Percentiles rank a stretch among this genome's conserved stretches.
Conservation (phyloP, 2,113 vertebrate species). For the Solea solea region DNA sequence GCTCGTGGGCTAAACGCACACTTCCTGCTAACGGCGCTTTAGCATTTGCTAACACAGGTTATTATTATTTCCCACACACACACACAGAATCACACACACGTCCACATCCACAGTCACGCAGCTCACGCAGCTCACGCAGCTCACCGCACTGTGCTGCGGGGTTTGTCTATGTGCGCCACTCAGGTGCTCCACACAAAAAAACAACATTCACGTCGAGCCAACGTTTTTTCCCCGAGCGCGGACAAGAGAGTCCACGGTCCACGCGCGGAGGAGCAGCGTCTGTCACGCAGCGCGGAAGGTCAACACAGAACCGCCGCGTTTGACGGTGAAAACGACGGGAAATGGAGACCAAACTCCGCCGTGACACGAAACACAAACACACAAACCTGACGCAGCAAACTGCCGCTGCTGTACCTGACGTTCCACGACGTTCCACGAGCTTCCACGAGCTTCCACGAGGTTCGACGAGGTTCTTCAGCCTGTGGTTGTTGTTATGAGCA, state of each 20-base stretch:
- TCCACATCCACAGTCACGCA: too few species aligned
- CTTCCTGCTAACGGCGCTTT: too few species aligned
- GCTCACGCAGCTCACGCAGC: too few species aligned
- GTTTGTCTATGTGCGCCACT: slow-evolving; percentile 25
- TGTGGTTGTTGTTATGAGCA: slow-evolving; percentile 18
- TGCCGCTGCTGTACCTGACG: slow-evolving; percentile 17
- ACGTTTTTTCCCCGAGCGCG: too few species aligned
- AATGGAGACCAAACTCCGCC: slow-evolving; percentile 1
- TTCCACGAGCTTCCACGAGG: too few species aligned
- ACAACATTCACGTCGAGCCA: not conserved
- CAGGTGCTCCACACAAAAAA: not conserved
- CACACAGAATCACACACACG: too few species aligned
- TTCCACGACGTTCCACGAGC: too few species aligned
- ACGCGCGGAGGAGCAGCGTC: not conserved
- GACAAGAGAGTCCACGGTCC: not conserved
- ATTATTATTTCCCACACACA: too few species aligned
- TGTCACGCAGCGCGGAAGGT: not conserved
- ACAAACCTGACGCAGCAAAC: too few species aligned
- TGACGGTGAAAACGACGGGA: not conserved
- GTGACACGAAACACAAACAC: not conserved
- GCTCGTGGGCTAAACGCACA: too few species aligned
- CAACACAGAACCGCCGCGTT: slow-evolving; percentile 2
- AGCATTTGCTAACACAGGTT: too few species aligned
- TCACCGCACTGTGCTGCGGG: not conserved
- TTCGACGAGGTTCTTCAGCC: slow-evolving; percentile 4